Evolutionary conservation across 2,113 vertebrate genomes (phyloP), one percentile per base, ranked within the genome.

Genomic region (Pelecanoides urinatrix): DNA sequence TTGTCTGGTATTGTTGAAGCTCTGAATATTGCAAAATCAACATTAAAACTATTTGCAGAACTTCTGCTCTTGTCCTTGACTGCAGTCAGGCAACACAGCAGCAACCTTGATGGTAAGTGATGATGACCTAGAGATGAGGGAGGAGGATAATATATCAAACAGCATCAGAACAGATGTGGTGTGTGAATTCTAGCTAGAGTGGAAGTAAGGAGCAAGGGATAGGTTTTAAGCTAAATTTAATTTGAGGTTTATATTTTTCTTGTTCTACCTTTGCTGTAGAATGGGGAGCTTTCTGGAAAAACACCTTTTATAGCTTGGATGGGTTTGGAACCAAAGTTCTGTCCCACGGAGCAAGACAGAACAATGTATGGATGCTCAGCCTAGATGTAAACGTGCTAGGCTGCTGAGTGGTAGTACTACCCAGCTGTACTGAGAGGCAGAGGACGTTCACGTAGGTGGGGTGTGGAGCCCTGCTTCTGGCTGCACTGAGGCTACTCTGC

Each of bases 361-460:
- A 7, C 27, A 32, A 2, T 0, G 0, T 23, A 14, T 30, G 47
- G 3, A 13, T 58, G 42, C 29, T 71, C 25, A 55, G 2, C 36
- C 38, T 63, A n/a, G 19, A 16, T 25, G 32, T 50, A 5, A 16
- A 8, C 3, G 45, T 29, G 59, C 63, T n/a, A 11, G 63, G 34
- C 55, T 56, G 29, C 32, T 56, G 56, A 6, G 38, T 4, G 14
- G 14, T 1, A 2, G 42, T 30, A 10, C 56, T 52, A 0, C 29
- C 42, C 44, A 18, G 68, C 47, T 71, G 55, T 42, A 1, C 55
- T 3, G 34, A 26, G 58, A 47, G 52, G 16, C 70, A 80, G 73
- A 26, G 44, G 29, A 6, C 1, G 2, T 30, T 47, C 36, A 9
- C 0, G 0, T 10, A 21, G 23, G 6, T 50, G 52, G 44, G 70